Percentiles rank a stretch among this genome's conserved stretches.
These are phyloP conservation scores for Sarcophaga peregrina DNA, from an alignment of 1,140 invertebrate genomes.

Conservation along the genomic window DNA sequence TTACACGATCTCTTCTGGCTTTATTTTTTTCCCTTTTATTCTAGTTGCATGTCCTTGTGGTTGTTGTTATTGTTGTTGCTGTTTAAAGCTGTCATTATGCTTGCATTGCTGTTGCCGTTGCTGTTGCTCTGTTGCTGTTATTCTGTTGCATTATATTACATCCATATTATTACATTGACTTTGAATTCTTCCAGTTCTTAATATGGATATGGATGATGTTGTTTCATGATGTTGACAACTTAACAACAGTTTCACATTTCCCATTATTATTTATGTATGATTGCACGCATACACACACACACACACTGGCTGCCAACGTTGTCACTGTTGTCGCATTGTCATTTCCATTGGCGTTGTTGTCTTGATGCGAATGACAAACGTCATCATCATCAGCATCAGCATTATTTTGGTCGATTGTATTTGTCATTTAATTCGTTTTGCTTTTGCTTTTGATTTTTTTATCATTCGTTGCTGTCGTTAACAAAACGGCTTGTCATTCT, in stretches of 20 bases:
- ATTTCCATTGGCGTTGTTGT: too few relatives aligned
- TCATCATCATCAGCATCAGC: slow-evolving; percentile 1
- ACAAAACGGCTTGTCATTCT: too few relatives aligned
- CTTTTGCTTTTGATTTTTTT: too few relatives aligned
- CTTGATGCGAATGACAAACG: not conserved
- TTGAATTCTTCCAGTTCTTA: slow-evolving; percentile 22
- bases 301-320: too few relatives aligned
- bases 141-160: slow-evolving; percentile 32
- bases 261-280: slow-evolving; percentile 6
- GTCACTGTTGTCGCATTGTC: too few relatives aligned
- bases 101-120: slow-evolving; percentile 13
- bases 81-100: too few relatives aligned
- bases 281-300: too few relatives aligned
- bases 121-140: slow-evolving; percentile 34
- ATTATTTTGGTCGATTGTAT: not conserved
- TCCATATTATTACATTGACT: slow-evolving; percentile 20
- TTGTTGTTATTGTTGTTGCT: slow-evolving; percentile 16
- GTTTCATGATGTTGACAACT: slow-evolving; percentile 29
- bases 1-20: not conserved
- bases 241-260: slow-evolving; percentile 35
- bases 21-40: not conserved
- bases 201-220: slow-evolving; percentile 28
- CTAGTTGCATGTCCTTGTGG: not conserved
- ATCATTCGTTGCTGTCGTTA: too few relatives aligned
- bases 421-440: not conserved